These are phyloP conservation scores for Platyscapa corneri DNA, from an alignment of 1,140 invertebrate genomes.

Conservation along the genomic window DNA sequence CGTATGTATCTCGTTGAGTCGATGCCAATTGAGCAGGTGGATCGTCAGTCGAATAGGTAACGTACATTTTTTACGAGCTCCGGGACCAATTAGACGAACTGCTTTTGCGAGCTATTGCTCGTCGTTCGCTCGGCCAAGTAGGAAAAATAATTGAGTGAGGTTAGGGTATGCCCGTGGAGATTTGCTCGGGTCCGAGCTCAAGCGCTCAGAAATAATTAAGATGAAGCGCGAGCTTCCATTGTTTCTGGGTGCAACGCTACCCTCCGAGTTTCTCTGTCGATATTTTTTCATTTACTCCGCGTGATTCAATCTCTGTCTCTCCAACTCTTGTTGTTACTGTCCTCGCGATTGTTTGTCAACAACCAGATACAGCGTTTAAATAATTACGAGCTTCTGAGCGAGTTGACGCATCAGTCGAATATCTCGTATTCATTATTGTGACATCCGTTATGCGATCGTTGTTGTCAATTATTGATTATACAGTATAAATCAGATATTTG, in stretches of 20 bases:
- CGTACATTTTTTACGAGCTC: slow-evolving; percentile 41
- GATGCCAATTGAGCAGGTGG: slow-evolving; percentile 7
- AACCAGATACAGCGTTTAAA: neutral
- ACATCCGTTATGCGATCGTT: too few relatives aligned
- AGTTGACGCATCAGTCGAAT: neutral
- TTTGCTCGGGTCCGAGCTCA: slow-evolving; percentile 11
- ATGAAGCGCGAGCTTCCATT: slow-evolving; percentile 11
- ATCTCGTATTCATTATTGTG: neutral
- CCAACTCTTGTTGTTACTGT: neutral
- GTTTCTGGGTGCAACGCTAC: slow-evolving; percentile 17
- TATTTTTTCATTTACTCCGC: slow-evolving; percentile 38
- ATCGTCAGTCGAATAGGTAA: neutral
- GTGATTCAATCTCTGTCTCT: slow-evolving; percentile 20
- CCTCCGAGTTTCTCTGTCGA: neutral
- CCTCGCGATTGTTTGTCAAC: neutral
- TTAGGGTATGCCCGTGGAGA: slow-evolving; percentile 6
- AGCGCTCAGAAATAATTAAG: slow-evolving; percentile 47
- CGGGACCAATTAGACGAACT: slow-evolving; percentile 32
- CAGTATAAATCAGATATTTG: too few relatives aligned
- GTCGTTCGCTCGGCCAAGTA: slow-evolving; percentile 5
- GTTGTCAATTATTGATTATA: too few relatives aligned
- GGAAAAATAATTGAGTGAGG: slow-evolving; percentile 44
- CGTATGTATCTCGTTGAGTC: neutral
- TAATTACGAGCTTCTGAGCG: neutral
- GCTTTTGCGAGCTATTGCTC: neutral